Evolutionary conservation across 2,888 invertebrate species (phyloP).

Genomic region (Venustoraphidia nigricollis): DNA sequence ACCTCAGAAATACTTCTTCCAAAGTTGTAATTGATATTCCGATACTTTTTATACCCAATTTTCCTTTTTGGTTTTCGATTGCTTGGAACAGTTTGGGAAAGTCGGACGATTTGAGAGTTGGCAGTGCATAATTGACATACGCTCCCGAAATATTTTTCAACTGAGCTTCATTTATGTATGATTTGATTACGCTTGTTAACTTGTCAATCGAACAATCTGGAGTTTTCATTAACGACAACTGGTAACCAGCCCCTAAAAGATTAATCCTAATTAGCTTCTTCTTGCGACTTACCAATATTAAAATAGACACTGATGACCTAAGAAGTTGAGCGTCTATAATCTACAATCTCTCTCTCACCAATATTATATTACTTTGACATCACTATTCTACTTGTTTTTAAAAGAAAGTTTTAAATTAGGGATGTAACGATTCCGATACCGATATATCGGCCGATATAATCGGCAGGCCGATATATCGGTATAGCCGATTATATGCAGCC

Average conservation of each 20-base stretch:
- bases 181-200: constrained; percentile 23
- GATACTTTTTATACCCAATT: constrained; percentile 55
- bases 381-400: too few relatives aligned
- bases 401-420: too few relatives aligned
- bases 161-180: constrained; percentile 26
- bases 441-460: too few relatives aligned
- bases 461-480: too few relatives aligned
- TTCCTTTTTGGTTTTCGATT: constrained; percentile 40
- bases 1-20: constrained; percentile 86
- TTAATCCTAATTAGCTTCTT: too few relatives aligned
- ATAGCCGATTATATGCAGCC: too few relatives aligned
- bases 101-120: constrained; percentile 33
- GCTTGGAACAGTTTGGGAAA: constrained; percentile 45
- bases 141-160: constrained; percentile 27
- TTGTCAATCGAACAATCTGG: constrained; percentile 9
- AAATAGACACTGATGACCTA: too few relatives aligned
- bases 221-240: constrained; percentile 40
- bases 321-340: too few relatives aligned
- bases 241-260: constrained; percentile 50
- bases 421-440: too few relatives aligned
- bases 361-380: too few relatives aligned
- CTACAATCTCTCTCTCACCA: too few relatives aligned
- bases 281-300: too few relatives aligned
- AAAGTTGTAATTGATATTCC: constrained; percentile 78
- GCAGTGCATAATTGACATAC: constrained; percentile 35